Evolutionary conservation across 2,113 vertebrate genomes (phyloP), one percentile per base, ranked within the genome.

Genomic region (Boulengerochromis microlepis): DNA sequence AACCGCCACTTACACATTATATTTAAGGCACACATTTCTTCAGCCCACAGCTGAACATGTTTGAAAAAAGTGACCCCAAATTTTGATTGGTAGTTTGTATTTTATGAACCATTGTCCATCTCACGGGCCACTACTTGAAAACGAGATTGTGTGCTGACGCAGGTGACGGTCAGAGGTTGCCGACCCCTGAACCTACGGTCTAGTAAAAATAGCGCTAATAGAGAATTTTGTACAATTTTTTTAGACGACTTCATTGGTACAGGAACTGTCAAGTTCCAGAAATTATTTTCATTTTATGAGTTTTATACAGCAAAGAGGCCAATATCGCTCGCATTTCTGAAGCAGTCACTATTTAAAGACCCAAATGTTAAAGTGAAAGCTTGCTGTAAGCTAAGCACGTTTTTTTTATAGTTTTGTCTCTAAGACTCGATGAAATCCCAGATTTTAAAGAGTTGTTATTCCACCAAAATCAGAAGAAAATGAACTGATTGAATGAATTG

Each of bases 221-320:
- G 38, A 69, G 15, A 35, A 83, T 74, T 61, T 50, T 31, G 45
- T 24, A 3, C 3, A 42, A 9, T 53, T 38, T 0, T 13, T 38
- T 22, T 38, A 69, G 4, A 22, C 50, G 16, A 53, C 19, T 31
- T 38, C 1, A 83, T 38, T 86, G 5, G 53, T 81, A 85, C 12
- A 42, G 83, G 83, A 93, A 90, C 45, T 10, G 4, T 69, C 2
- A 33, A 92, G 52, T 89, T 82, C 33, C 78, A 88, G 64, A 87
- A 84, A 92, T 93, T 91, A 91, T 94, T 94, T 95, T 95, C 90
- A 94, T 94, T 95, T 90, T 80, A 93, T 95, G 93, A 93, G 91
- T 95, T 92, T 91, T 66, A 90, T 93, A 91, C 82, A 87, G 84
- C 80, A 93, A 88, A 89, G 26, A 84, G 52, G 84, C 24, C 35